phyloP scores from a whole-genome alignment of 2,888 invertebrate genomes.

The Mesorhabditis spiculigera region DNA sequence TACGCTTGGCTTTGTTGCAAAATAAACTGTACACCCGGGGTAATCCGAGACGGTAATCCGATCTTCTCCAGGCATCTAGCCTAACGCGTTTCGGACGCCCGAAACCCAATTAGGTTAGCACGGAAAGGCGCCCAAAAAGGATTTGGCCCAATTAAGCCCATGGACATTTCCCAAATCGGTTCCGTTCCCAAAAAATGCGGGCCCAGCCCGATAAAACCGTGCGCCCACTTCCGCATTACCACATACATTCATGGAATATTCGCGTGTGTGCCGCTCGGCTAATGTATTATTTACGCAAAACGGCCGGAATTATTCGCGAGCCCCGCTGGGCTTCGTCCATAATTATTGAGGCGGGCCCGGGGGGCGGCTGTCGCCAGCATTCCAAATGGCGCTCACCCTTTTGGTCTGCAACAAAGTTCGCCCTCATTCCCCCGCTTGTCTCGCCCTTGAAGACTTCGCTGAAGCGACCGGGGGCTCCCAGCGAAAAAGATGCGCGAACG shows the following conservation, averaged over 20 bases:
- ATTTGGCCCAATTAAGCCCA: too few relatives aligned
- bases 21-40: too few relatives aligned
- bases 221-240: not conserved
- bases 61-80: too few relatives aligned
- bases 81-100: too few relatives aligned
- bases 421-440: not conserved
- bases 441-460: not conserved
- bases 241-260: slow-evolving; percentile 5
- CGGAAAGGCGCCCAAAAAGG: not conserved
- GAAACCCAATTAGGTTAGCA: not conserved
- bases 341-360: not conserved
- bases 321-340: not conserved
- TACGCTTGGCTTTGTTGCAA: too few relatives aligned
- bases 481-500: not conserved
- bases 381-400: not conserved
- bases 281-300: not conserved
- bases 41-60: too few relatives aligned
- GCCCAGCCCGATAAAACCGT: too few relatives aligned
- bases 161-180: too few relatives aligned
- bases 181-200: too few relatives aligned
- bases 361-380: not conserved
- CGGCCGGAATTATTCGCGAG: not conserved
- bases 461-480: not conserved
- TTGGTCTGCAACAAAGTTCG: not conserved
- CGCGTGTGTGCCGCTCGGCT: not conserved